Conservation (phyloP, 2,888 invertebrate genomes). For the Punctoribates punctum region DNA sequence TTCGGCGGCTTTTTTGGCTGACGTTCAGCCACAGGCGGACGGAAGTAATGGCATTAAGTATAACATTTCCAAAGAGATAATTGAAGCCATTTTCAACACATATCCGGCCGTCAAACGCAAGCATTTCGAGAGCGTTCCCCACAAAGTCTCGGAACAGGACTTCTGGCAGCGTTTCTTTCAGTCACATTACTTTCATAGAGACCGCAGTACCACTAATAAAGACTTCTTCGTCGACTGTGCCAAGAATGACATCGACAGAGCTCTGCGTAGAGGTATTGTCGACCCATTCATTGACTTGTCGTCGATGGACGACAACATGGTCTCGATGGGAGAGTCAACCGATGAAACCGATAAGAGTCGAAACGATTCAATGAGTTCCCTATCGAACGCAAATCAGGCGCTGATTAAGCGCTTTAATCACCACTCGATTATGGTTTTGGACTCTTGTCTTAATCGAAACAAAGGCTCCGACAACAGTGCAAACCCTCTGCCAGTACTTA, state of each 20-base stretch:
- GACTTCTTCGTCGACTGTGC: constrained; percentile 98
- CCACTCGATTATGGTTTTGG: constrained; percentile 89
- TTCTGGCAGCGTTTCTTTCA: constrained; percentile 99
- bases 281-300: constrained; percentile 80
- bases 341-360: constrained; percentile 33
- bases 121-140: constrained; percentile 92
- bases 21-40: constrained; percentile 94
- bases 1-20: constrained; percentile 68
- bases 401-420: constrained; percentile 95
- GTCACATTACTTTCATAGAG: constrained; percentile 82
- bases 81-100: constrained; percentile 97
- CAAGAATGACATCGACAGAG: constrained; percentile 61
- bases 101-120: constrained; percentile 97
- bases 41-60: constrained; percentile 92
- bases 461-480: not conserved
- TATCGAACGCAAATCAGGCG: constrained; percentile 63
- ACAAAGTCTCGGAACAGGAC: constrained; percentile 88
- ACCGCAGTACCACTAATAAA: constrained; percentile 80
- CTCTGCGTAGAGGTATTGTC: constrained; percentile 53
- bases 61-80: constrained; percentile 93
- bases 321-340: constrained; percentile 51
- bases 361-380: constrained; percentile 25
- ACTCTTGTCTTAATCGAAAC: constrained; percentile 48
- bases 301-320: constrained; percentile 62
- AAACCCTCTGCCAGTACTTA: constrained; percentile 20